These are phyloP conservation scores for Hylaea fasciaria DNA, from an alignment of 2,888 invertebrate genomes.

Conservation along the genomic window DNA sequence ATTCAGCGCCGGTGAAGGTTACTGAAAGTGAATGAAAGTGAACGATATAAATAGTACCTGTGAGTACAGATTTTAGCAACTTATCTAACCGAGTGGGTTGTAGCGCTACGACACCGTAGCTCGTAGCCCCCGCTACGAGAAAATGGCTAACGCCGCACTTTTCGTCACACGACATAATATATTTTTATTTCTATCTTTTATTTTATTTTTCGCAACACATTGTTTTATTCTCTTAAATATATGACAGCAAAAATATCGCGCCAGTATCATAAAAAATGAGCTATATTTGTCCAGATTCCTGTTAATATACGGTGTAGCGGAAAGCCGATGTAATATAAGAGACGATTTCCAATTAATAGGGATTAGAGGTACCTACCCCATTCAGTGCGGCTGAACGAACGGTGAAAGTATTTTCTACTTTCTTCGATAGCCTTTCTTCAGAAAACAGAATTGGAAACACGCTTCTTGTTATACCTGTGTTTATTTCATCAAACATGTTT, in stretches of 20 bases:
- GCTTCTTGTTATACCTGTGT: background rate
- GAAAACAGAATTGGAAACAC: background rate
- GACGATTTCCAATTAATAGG: constrained; percentile 27
- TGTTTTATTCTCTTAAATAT: background rate
- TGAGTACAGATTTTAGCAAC: too few species aligned
- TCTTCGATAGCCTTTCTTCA: constrained; percentile 4
- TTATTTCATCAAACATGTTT: background rate
- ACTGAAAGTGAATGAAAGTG: constrained; percentile 1
- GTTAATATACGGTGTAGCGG: constrained; percentile 22
- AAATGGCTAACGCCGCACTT: constrained; percentile 7
- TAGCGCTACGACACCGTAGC: constrained; percentile 13
- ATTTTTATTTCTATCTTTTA: too few species aligned
- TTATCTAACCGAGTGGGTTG: background rate
- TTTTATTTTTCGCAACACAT: too few species aligned
- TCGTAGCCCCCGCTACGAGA: constrained; percentile 19
- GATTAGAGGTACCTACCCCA: constrained; percentile 16
- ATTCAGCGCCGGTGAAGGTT: too few species aligned
- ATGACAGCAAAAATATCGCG: constrained; percentile 12
- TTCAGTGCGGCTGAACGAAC: constrained; percentile 21
- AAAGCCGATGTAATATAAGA: constrained; percentile 21
- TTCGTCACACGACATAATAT: background rate
- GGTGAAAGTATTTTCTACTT: constrained; percentile 10
- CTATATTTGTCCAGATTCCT: constrained; percentile 10
- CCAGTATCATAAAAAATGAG: constrained; percentile 1
- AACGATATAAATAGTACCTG: background rate